These are phyloP conservation scores for Notospermus geniculatus DNA, from an alignment of 1,140 invertebrate species.

Conservation along the genomic window DNA sequence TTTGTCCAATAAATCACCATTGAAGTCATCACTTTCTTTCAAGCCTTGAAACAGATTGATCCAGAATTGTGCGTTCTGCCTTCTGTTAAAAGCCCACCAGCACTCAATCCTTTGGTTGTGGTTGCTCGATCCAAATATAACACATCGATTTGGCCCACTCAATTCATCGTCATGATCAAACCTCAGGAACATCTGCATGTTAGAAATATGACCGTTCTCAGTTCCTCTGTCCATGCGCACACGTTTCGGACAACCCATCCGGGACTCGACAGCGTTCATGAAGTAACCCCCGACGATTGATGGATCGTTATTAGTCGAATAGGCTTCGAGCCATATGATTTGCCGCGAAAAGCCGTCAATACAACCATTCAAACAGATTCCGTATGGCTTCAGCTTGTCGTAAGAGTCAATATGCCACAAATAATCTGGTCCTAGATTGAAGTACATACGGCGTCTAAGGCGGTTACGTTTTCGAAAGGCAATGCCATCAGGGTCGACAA, in stretches of 20 bases:
- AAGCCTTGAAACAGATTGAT: constrained; percentile 12
- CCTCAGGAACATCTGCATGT: constrained; percentile 1
- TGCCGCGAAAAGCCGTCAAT: constrained; percentile 32
- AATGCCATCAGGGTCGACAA: too few species aligned
- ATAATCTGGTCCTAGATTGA: constrained; percentile 25
- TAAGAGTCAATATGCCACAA: constrained; percentile 34
- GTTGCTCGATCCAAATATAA: background rate
- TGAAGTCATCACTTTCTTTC: constrained; percentile 11
- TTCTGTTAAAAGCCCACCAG: constrained; percentile 24
- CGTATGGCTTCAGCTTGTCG: constrained; percentile 37
- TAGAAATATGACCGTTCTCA: background rate
- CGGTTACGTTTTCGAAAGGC: background rate
- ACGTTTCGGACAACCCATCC: constrained; percentile 3
- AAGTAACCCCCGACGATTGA: constrained; percentile 24
- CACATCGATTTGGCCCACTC: too few species aligned
- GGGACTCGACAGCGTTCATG: constrained; percentile 16
- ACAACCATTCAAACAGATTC: constrained; percentile 29
- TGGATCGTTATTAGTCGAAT: constrained; percentile 30
- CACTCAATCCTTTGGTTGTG: constrained; percentile 17
- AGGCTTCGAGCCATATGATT: constrained; percentile 32
- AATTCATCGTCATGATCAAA: background rate
- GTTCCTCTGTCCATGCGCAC: background rate
- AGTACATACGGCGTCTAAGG: constrained; percentile 18
- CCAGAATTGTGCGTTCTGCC: constrained; percentile 16
- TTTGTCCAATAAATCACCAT: constrained; percentile 21